Evolutionary conservation across 2,113 vertebrate genomes (phyloP).

Genomic region (Vulpes vulpes): DNA sequence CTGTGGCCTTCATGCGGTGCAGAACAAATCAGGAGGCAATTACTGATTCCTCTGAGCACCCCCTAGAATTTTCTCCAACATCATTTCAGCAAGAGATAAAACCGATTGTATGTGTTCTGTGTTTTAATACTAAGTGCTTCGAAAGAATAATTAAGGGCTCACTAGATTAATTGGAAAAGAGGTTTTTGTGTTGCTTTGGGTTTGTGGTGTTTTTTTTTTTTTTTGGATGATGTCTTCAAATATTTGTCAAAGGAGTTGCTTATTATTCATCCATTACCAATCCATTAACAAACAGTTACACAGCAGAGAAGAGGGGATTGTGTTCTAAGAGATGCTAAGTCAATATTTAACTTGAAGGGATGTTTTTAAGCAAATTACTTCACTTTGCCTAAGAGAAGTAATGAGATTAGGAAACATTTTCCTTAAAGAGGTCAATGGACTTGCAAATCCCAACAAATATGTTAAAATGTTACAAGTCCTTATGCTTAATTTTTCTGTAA

Average conservation of each 20-base stretch:
- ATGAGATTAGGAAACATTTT: conserved; percentile 48
- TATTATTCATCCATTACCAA: not conserved
- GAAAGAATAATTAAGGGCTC: conserved; percentile 62
- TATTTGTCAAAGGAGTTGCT: conserved; percentile 13
- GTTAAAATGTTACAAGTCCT: not conserved
- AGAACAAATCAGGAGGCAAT: not conserved
- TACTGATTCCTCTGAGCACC: not conserved
- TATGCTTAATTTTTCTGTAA: conserved; percentile 41
- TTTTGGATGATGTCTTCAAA: conserved; percentile 57
- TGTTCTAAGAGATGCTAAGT: conserved; percentile 48
- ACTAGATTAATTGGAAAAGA: not conserved
- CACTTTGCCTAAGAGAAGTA: conserved; percentile 45
- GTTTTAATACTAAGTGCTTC: not conserved
- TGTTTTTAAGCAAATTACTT: conserved; percentile 40
- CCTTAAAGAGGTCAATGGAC: conserved; percentile 32
- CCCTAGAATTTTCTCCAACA: not conserved
- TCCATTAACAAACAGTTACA: conserved; percentile 55
- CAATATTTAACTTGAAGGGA: conserved; percentile 29
- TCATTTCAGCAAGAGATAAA: conserved; percentile 56
- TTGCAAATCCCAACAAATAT: conserved; percentile 52
- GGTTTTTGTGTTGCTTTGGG: not conserved
- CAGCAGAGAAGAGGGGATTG: not conserved
- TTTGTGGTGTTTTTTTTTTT: not conserved
- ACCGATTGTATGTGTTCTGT: not conserved
- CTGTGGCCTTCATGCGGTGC: fast-evolving